Percentiles rank a stretch among this genome's conserved stretches.
Conservation (phyloP, 2,797 vertebrate species). For the Anguilla pacifica region DNA sequence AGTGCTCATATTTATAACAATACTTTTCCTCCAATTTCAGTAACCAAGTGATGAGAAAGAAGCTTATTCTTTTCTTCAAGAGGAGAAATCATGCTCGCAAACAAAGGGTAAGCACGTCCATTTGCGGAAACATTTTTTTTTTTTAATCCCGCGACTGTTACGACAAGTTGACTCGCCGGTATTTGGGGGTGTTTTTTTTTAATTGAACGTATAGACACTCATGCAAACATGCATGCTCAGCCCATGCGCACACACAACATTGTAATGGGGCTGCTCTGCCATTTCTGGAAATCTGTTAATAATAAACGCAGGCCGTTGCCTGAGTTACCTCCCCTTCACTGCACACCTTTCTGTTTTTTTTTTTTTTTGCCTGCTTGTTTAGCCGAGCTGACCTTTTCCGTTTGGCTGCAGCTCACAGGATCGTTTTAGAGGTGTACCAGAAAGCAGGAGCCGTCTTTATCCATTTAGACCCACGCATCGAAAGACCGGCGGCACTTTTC, state of each 20-base stretch:
- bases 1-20: not conserved
- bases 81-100: conserved; percentile 98
- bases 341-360: no score
- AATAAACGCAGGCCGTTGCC: not conserved
- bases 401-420: not conserved
- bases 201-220: conserved; percentile 6
- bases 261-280: not conserved
- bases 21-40: conserved; percentile 68
- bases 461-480: not conserved
- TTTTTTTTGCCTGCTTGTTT: no score
- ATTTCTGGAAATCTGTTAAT: conserved; percentile 11
- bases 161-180: conserved; percentile 33
- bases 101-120: conserved; percentile 84
- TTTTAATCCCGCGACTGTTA: not conserved
- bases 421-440: not conserved
- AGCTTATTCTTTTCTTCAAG: conserved; percentile 98
- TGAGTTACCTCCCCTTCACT: not conserved
- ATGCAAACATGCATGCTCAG: conserved; percentile 21
- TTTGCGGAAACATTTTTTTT: not conserved
- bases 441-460: not conserved
- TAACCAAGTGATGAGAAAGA: conserved; percentile 99
- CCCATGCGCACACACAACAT: conserved; percentile 4
- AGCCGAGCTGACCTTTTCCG: not conserved
- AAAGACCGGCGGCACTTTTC: not conserved
- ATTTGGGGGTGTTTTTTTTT: conserved; percentile 32